These are phyloP conservation scores for Zaprionus africanus DNA, from an alignment of 1,140 invertebrate genomes.

Conservation along the genomic window DNA sequence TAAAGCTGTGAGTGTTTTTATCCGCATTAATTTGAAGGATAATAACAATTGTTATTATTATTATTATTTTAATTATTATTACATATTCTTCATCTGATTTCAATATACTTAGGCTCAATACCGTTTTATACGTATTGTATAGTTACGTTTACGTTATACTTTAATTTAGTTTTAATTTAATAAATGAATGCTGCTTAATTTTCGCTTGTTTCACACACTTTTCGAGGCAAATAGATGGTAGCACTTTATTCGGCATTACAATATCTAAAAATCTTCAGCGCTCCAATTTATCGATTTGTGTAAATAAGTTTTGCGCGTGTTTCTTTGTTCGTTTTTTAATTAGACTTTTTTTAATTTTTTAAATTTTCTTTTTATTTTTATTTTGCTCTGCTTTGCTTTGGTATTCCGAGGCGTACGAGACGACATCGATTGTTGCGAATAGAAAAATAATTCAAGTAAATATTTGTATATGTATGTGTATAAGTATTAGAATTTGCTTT, in stretches of 20 bases:
- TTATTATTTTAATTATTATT: constrained; percentile 26
- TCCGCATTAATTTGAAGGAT: constrained; percentile 81
- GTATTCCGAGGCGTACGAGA: constrained; percentile 40
- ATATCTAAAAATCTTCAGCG: constrained; percentile 72
- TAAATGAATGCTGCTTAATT: constrained; percentile 50
- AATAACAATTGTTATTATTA: constrained; percentile 50
- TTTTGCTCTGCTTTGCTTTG: constrained; percentile 45
- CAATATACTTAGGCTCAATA: constrained; percentile 66
- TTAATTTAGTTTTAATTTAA: constrained; percentile 48
- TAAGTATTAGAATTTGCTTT: constrained; percentile 77
- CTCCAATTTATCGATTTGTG: constrained; percentile 61
- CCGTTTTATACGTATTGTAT: constrained; percentile 3
- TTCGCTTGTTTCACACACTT: constrained; percentile 41
- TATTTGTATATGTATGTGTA: constrained; percentile 73
- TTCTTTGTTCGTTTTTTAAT: constrained; percentile 34
- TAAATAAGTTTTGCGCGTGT: constrained; percentile 66
- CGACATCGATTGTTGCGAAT: constrained; percentile 70
- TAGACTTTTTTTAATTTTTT: constrained; percentile 9
- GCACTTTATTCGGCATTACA: constrained; percentile 64
- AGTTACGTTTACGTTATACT: constrained; percentile 23
- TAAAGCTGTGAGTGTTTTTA: constrained; percentile 84
- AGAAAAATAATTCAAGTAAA: constrained; percentile 82
- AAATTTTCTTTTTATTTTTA: neutral
- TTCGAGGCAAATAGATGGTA: constrained; percentile 39
- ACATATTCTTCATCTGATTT: constrained; percentile 33